These are phyloP conservation scores for Eulithis prunata DNA, from an alignment of 2,888 invertebrate species.

Conservation along the genomic window DNA sequence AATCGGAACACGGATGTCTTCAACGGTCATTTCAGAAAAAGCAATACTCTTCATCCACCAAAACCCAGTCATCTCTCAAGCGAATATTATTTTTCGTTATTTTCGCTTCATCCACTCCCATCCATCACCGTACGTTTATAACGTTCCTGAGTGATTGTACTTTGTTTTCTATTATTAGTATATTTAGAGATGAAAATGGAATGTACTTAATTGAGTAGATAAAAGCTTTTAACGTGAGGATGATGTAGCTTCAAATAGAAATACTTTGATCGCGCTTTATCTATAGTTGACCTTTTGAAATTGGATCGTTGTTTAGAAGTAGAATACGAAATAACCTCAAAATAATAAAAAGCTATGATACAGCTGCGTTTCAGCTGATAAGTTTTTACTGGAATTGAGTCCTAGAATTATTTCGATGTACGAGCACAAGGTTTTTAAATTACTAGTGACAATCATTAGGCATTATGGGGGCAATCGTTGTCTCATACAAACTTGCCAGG, in stretches of 20 bases:
- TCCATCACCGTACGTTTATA: conserved; percentile 18
- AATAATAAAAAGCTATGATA: too few species aligned
- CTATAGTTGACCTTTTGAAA: too few species aligned
- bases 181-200: conserved; percentile 2
- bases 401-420: too few species aligned
- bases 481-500: too few species aligned
- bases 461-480: too few species aligned
- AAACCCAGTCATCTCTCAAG: conserved; percentile 1
- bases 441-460: too few species aligned
- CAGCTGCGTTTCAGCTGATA: too few species aligned
- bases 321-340: too few species aligned
- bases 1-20: not conserved
- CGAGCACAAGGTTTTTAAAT: too few species aligned
- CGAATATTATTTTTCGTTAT: conserved; percentile 13
- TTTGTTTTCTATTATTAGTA: conserved; percentile 21
- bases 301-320: too few species aligned
- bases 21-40: conserved; percentile 3
- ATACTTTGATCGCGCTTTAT: not conserved
- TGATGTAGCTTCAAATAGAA: not conserved
- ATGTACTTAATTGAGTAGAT: not conserved
- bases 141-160: conserved; percentile 20
- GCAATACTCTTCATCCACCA: conserved; percentile 6
- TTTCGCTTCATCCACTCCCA: conserved; percentile 18
- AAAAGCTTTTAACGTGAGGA: too few species aligned
- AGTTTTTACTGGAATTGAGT: too few species aligned